These are phyloP conservation scores for Empidonax alnorum DNA, from an alignment of 2,113 vertebrate genomes.

Conservation along the genomic window DNA sequence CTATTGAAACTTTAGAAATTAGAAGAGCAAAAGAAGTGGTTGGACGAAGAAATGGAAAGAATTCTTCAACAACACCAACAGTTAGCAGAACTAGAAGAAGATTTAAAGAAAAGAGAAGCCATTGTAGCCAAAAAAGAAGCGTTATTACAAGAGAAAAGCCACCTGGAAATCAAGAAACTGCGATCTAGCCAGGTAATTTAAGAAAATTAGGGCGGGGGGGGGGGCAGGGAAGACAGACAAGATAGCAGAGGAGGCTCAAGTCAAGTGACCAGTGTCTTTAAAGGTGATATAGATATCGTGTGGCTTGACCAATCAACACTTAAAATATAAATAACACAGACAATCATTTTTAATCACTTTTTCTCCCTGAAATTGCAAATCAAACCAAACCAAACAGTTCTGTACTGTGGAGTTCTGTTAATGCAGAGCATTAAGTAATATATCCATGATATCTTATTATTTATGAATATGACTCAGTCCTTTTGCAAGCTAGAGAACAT, in stretches of 20 bases:
- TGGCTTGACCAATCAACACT: background rate
- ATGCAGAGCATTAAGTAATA: background rate
- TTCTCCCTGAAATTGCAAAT: background rate
- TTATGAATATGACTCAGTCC: background rate
- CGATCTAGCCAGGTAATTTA: slow-evolving; percentile 85
- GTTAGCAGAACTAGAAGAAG: slow-evolving; percentile 83
- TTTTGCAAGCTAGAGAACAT: background rate
- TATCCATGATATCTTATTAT: background rate
- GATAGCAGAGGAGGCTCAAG: background rate
- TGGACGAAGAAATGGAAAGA: slow-evolving; percentile 88
- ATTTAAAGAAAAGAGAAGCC: slow-evolving; percentile 85
- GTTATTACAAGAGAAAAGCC: slow-evolving; percentile 81
- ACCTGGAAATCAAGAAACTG: slow-evolving; percentile 86
- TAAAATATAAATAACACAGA: background rate
- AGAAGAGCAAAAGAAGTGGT: slow-evolving; percentile 80
- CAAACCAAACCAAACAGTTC: background rate
- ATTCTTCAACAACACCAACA: slow-evolving; percentile 82
- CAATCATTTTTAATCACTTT: background rate
- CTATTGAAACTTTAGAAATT: slow-evolving; percentile 54
- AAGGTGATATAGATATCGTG: background rate
- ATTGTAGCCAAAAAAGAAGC: slow-evolving; percentile 82
- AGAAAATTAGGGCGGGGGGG: background rate
- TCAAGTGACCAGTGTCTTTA: background rate
- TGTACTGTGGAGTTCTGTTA: background rate
- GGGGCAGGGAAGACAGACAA: background rate